Evolutionary conservation across 2,113 vertebrate genomes (phyloP).

Genomic region (Rattus rattus): DNA sequence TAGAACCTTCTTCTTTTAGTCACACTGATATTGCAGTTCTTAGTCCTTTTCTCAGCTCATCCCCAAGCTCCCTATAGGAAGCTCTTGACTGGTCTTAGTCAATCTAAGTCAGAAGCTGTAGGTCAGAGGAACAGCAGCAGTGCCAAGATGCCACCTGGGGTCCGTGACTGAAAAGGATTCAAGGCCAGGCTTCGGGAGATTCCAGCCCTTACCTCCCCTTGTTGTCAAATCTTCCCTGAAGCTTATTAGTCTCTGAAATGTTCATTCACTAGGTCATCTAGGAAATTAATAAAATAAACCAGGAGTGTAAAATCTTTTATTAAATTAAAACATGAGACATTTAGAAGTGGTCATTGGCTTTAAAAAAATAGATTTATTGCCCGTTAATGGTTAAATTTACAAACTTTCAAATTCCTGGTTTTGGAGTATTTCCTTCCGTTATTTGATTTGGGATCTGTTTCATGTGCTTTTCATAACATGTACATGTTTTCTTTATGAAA

Average conservation of each 20-base stretch:
- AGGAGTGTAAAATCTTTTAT: not conserved
- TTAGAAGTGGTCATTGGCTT: not conserved
- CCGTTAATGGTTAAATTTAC: slow-evolving; percentile 51
- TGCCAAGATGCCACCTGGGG: not conserved
- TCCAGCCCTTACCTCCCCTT: not conserved
- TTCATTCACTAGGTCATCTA: not conserved
- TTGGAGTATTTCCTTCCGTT: slow-evolving; percentile 56
- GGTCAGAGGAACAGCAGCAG: not conserved
- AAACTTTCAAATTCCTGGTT: slow-evolving; percentile 58
- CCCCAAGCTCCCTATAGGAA: not conserved
- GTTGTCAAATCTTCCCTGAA: not conserved
- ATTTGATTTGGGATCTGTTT: slow-evolving; percentile 66
- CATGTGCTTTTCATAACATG: slow-evolving; percentile 69
- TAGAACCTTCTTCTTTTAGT: not conserved
- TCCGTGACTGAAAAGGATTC: not conserved
- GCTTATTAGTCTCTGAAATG: not conserved
- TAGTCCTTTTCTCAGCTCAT: not conserved
- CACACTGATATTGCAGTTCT: not conserved
- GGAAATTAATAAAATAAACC: slow-evolving; percentile 17
- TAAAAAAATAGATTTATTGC: not conserved
- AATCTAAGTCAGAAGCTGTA: not conserved
- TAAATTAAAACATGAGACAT: not conserved
- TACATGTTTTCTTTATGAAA: slow-evolving; percentile 47
- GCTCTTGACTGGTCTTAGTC: not conserved
- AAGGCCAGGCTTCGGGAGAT: not conserved